A percentile compares a stretch with the other conserved stretches of the same genome.
phyloP scores from a whole-genome alignment of 2,888 invertebrate genomes.

The Ephialtes manifestator region DNA sequence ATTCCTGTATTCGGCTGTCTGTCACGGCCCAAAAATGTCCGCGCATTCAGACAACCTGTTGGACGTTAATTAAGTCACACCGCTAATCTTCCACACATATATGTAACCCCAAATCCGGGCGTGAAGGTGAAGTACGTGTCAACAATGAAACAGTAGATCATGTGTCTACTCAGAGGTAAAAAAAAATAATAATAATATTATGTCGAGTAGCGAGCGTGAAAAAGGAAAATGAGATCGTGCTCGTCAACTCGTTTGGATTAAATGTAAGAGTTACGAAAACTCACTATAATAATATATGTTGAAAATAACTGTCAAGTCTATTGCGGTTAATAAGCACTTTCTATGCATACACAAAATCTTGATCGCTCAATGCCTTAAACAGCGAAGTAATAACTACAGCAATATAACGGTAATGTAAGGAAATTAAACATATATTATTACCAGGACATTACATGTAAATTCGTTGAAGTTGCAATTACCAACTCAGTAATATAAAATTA shows the following conservation, averaged over 20 bases:
- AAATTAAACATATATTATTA: too few relatives aligned
- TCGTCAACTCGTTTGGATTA: neutral
- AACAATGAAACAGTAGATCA: neutral
- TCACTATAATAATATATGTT: neutral
- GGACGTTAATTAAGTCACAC: constrained; percentile 19
- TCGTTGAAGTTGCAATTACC: too few relatives aligned
- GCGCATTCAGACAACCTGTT: constrained; percentile 8
- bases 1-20: constrained; percentile 27
- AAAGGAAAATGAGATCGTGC: neutral
- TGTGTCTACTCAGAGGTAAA: neutral
- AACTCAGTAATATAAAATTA: too few relatives aligned
- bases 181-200: too few relatives aligned
- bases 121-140: constrained; percentile 19
- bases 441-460: too few relatives aligned
- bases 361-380: too few relatives aligned
- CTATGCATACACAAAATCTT: neutral
- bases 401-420: too few relatives aligned
- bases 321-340: constrained; percentile 15
- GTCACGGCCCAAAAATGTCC: constrained; percentile 5
- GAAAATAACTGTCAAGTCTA: neutral
- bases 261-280: neutral
- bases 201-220: neutral
- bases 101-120: constrained; percentile 8
- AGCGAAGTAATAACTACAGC: too few relatives aligned
- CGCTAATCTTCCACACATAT: constrained; percentile 11